A percentile compares a stretch with the other conserved stretches of the same genome.
Conservation (phyloP, 2,888 invertebrate genomes). For the Dolomedes plantarius region DNA sequence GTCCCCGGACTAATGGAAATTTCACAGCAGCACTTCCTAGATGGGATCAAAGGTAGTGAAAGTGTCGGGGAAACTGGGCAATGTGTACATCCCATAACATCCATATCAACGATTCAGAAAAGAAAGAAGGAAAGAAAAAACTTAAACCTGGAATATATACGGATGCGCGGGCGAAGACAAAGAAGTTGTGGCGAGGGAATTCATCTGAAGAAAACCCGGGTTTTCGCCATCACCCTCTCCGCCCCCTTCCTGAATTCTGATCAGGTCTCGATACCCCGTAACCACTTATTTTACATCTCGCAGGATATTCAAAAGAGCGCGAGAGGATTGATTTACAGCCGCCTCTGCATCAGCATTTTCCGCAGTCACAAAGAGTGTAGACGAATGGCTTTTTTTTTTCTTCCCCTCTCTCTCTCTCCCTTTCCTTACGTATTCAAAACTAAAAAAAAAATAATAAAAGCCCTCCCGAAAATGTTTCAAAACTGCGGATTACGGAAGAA, state of each 20-base stretch:
- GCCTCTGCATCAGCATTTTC: conserved; percentile 63
- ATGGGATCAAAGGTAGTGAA: conserved; percentile 16
- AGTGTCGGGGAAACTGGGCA: conserved; percentile 4
- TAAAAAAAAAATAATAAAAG: too few species aligned
- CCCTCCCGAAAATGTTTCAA: conserved; percentile 57
- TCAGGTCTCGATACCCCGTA: conserved; percentile 38
- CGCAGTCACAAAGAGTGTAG: conserved; percentile 47
- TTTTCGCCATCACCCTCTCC: conserved; percentile 17
- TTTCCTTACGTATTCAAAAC: too few species aligned
- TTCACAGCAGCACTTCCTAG: conserved; percentile 30
- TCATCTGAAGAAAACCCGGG: conserved; percentile 47
- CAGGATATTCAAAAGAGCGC: conserved; percentile 64
- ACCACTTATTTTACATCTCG: conserved; percentile 69
- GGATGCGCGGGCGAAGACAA: conserved; percentile 30
- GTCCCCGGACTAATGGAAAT: conserved; percentile 62
- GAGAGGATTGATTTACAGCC: conserved; percentile 66
- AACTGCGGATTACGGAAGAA: conserved; percentile 62
- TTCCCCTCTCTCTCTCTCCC: too few species aligned
- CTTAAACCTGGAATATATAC: conserved; percentile 65
- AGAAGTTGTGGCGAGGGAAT: conserved; percentile 50
- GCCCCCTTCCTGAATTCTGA: conserved; percentile 57
- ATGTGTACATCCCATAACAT: conserved; percentile 57
- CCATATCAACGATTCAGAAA: conserved; percentile 58
- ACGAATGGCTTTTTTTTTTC: conserved; percentile 61
- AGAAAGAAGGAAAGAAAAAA: too few species aligned